These are phyloP conservation scores for Illadopsis cleaveri DNA, from an alignment of 2,113 vertebrate genomes.

Conservation along the genomic window DNA sequence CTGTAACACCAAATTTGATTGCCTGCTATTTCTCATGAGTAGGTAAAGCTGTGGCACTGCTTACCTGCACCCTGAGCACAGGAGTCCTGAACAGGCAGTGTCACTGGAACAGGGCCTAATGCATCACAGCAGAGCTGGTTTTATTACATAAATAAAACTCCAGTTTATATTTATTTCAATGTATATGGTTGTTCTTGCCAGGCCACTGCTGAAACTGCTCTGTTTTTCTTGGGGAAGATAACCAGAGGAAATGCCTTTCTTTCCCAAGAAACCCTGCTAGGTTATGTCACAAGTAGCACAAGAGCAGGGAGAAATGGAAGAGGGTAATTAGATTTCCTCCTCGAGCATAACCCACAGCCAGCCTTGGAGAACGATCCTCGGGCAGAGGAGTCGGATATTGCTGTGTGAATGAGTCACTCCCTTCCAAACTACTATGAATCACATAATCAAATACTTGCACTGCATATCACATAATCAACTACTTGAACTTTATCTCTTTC, in stretches of 20 bases:
- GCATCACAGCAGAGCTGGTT: not conserved
- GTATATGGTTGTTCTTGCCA: not conserved
- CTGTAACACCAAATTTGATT: not conserved
- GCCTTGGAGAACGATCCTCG: accelerated
- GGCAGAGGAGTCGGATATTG: conserved; percentile 28
- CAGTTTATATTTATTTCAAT: not conserved
- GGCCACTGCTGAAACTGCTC: not conserved
- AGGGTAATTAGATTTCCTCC: conserved; percentile 22
- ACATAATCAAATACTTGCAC: conserved; percentile 67
- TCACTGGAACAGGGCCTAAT: not conserved
- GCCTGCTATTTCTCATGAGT: not conserved
- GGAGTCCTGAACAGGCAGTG: not conserved
- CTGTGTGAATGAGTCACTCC: conserved; percentile 54
- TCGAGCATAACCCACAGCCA: not conserved
- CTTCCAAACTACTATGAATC: conserved; percentile 54
- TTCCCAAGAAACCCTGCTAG: not conserved
- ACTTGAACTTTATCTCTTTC: conserved; percentile 67
- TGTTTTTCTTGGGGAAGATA: not conserved
- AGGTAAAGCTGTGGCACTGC: not conserved
- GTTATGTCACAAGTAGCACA: not conserved
- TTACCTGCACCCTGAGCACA: not conserved
- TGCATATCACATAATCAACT: conserved; percentile 62
- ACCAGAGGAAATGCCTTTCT: not conserved
- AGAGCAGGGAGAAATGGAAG: not conserved
- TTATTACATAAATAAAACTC: not conserved